Conservation (phyloP, 2,113 vertebrate species). For the Xiphophorus maculatus region DNA sequence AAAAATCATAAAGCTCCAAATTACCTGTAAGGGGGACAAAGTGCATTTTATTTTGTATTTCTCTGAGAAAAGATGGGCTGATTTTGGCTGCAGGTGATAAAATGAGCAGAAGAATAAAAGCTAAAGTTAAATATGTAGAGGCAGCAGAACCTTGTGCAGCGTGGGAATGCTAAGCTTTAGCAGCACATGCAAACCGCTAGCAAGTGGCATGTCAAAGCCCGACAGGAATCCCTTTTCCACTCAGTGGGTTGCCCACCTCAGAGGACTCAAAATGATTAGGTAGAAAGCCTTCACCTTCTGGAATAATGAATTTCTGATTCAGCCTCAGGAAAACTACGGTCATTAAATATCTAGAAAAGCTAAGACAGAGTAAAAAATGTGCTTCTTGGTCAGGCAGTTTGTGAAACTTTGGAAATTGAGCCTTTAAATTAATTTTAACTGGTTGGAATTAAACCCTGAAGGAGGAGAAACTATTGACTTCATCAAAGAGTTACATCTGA, state of each 20-base stretch:
- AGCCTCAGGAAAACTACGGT: constrained; percentile 7
- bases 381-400: constrained; percentile 2
- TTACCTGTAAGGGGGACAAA: background rate
- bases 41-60: background rate
- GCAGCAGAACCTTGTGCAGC: constrained; percentile 11
- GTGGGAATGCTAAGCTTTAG: constrained; percentile 2
- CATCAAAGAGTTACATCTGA: background rate
- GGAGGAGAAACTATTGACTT: background rate
- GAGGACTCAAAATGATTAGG: constrained; percentile 22
- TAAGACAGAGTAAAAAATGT: background rate
- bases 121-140: constrained; percentile 10
- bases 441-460: background rate
- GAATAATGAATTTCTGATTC: constrained; percentile 25
- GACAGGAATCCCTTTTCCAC: constrained; percentile 45
- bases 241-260: constrained; percentile 21
- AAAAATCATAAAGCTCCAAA: background rate
- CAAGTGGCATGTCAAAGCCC: constrained; percentile 24
- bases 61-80: too few species aligned
- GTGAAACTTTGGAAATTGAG: background rate
- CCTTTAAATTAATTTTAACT: background rate
- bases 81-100: background rate
- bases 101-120: constrained; percentile 10
- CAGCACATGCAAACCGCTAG: constrained; percentile 10
- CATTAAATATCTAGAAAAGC: constrained; percentile 20
- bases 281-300: constrained; percentile 15